phyloP scores from a whole-genome alignment of 2,797 vertebrate species.

The Erethizon dorsatum region DNA sequence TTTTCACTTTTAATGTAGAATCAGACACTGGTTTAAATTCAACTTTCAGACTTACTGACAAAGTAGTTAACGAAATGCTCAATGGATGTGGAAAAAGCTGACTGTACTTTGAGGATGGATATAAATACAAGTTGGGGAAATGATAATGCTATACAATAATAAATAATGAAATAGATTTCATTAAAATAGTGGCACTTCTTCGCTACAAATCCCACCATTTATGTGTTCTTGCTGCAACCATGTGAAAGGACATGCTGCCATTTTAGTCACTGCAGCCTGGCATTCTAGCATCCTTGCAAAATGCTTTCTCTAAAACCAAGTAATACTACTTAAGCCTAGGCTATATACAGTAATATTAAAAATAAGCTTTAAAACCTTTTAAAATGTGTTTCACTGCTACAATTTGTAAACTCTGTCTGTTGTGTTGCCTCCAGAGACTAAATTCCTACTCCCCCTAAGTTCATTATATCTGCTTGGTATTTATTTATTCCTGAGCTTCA shows the following conservation, averaged over 20 bases:
- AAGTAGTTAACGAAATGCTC: neutral
- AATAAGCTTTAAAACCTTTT: slow-evolving; percentile 18
- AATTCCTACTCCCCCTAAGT: neutral
- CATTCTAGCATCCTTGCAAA: neutral
- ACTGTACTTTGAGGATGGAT: neutral
- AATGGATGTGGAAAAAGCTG: neutral
- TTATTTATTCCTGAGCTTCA: slow-evolving; percentile 42
- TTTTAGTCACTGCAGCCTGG: neutral
- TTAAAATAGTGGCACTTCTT: neutral
- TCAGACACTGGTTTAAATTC: neutral
- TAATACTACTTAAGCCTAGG: neutral
- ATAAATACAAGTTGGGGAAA: neutral
- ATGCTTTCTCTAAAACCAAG: slow-evolving; percentile 37
- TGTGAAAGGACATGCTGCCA: neutral
- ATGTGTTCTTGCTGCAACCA: neutral
- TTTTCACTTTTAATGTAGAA: slow-evolving; percentile 8
- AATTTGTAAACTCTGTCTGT: neutral
- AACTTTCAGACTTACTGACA: neutral
- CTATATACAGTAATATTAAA: neutral
- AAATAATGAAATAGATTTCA: neutral
- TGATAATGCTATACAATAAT: neutral
- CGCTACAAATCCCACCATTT: neutral
- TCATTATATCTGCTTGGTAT: slow-evolving; percentile 40
- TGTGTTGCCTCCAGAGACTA: neutral
- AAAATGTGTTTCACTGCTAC: neutral